Conservation (phyloP, 2,888 invertebrate species). For the Leucoptera coffeella region DNA sequence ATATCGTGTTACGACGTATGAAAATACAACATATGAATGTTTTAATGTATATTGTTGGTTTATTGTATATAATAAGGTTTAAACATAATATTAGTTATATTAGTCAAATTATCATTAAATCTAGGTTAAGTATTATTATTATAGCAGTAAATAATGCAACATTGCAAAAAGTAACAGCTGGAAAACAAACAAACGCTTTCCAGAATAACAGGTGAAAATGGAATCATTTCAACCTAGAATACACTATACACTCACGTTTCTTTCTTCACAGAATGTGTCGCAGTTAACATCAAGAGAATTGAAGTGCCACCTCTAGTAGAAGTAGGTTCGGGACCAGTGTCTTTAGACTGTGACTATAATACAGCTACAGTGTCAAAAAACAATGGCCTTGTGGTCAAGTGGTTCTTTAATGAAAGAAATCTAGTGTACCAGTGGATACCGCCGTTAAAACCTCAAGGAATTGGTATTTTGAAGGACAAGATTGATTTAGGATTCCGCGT, state of each 20-base stretch:
- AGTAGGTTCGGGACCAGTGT: slow-evolving; percentile 20
- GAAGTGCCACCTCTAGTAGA: slow-evolving; percentile 34
- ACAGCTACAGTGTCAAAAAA: slow-evolving; percentile 8
- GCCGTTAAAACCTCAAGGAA: slow-evolving; percentile 32
- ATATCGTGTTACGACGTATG: too few species aligned
- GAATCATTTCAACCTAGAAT: too few species aligned
- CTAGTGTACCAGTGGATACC: slow-evolving; percentile 47
- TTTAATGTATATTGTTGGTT: too few species aligned
- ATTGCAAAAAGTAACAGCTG: slow-evolving; percentile 3
- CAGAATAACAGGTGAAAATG: too few species aligned
- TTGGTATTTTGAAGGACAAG: slow-evolving; percentile 39
- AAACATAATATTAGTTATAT: too few species aligned
- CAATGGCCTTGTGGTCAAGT: slow-evolving; percentile 34
- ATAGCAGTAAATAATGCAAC: too few species aligned
- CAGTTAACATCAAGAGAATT: slow-evolving; percentile 36
- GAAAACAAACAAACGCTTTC: too few species aligned
- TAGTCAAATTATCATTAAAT: too few species aligned
- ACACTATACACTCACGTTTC: slow-evolving; percentile 3
- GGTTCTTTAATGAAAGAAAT: slow-evolving; percentile 43
- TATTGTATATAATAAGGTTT: too few species aligned
- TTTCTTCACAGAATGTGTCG: slow-evolving; percentile 26
- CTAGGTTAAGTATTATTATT: too few species aligned
- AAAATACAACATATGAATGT: too few species aligned
- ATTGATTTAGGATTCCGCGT: slow-evolving; percentile 33
- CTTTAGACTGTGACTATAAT: slow-evolving; percentile 11